These are phyloP conservation scores for Bufo bufo DNA, from an alignment of 2,113 vertebrate species.

Conservation along the genomic window DNA sequence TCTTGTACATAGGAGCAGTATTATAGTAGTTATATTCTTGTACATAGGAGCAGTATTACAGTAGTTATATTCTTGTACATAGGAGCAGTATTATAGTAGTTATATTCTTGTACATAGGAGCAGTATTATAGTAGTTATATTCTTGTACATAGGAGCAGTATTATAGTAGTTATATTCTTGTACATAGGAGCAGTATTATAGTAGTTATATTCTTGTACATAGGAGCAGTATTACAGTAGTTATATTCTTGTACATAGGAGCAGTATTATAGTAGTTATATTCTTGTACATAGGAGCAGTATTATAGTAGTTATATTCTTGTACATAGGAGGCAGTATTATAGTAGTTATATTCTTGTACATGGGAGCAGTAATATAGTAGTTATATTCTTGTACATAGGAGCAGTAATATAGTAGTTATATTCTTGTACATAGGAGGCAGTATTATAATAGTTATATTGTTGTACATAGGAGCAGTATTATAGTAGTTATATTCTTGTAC, in stretches of 20 bases:
- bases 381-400: slow-evolving; percentile 1
- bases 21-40: too few species aligned
- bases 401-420: too few species aligned
- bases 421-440: background rate
- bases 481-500: background rate
- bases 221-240: background rate
- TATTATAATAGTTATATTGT: background rate
- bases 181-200: background rate
- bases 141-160: background rate
- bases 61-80: too few species aligned
- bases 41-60: too few species aligned
- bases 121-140: background rate
- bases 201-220: background rate
- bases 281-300: too few species aligned
- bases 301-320: too few species aligned
- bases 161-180: slow-evolving; percentile 3
- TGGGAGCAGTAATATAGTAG: background rate
- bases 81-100: too few species aligned
- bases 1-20: too few species aligned
- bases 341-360: background rate
- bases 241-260: background rate
- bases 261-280: too few species aligned
- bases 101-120: too few species aligned
- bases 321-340: background rate
- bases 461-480: background rate